Base-by-base conservation (phyloP, 2,113 vertebrate genomes). In the Thymallus thymallus region DNA sequence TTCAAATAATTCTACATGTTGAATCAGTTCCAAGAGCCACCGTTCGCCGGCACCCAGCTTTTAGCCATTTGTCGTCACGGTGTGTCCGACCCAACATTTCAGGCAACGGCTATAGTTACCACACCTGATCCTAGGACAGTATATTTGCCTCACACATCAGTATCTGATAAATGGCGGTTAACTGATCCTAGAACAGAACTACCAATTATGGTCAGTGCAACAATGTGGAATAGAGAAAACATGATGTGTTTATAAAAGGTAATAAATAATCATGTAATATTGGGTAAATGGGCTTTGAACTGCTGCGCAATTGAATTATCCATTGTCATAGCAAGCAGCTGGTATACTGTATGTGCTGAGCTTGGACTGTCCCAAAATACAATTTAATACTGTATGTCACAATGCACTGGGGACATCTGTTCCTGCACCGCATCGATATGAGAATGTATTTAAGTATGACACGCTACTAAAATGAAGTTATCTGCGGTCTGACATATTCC, bases 401-500 rank as follows among this genome's bases (percentile, higher is more conserved):
- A 20, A 61, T 75, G 16, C 14, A 18, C 48, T 51, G 48, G 48
- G 18, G 75, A 76, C 78, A 64, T 78, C 65, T 75, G 69, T 26
- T 29, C 26, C 68, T n/a, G 78, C 64, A 70, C 78, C 1, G 69
- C 76, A 74, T 84, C 79, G 77, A 78, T 84, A 24, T 23, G 13
- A 48, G 62, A 5, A 64, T 26, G 80, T 65, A 30, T 14, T 65
- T 22, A 16, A 65, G 14, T 16, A 82, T 77, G 60, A 85, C 74
- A 80, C 83, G 63, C 41, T 61, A 75, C 32, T 51, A 79, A 77
- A 80, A 85, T 60, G 5, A 46, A 62, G 70, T 51, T 51, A 51
- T 51, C 48, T 51, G 48, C 16, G 78, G 71, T 78, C 23, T 29
- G 68, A 77, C 77, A 79, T 79, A 80, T 83, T 83, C n/a, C 56